Evolutionary conservation across 2,113 vertebrate genomes (phyloP), one percentile per base, ranked within the genome.

Genomic region (Oncorhynchus keta): DNA sequence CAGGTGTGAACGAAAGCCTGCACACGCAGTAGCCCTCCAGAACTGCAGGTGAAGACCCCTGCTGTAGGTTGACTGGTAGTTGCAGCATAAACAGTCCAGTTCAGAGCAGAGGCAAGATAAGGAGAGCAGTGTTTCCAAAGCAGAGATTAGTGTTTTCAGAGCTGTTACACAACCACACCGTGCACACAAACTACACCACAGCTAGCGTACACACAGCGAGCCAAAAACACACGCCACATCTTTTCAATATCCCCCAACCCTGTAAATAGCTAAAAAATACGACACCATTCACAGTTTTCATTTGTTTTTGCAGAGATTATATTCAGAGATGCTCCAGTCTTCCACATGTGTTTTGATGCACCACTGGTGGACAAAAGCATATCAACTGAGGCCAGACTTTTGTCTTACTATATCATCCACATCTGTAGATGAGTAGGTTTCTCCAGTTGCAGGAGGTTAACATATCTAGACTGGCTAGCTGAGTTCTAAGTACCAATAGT

Each of bases 181-280:
- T 87, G 85, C 81, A 73, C 78, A 78, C 28, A 20, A 76, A 83
- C 30, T 20, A 76, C 81, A 77, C 82, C 81, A 86, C 81, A 88
- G 82, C 81, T 71, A 82, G 85, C 74, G 64, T 74, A 82, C 80
- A 76, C 81, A 85, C 81, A 83, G 85, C 83, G 80, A 86, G 16
- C 75, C 75, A 72, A 62, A 62, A 35, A 74, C 76, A 83, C 55
- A 88, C 84, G 86, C 82, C 76, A 72, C 75, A 78, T 57, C 11
- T 76, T 81, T 65, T 82, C 70, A n/a, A 72, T 51, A 72, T 68
- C 49, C 45, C 74, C 75, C 79, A 7, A 11, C 67, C 14, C 78
- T 67, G 74, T 70, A 76, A 74, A 70, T 73, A 73, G 74, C 18
- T 20, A 68, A 68, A 35, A 28, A 86, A 84, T 49, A 76, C 73